Conservation (phyloP, 2,797 vertebrate species). For the Pangasius macronema region DNA sequence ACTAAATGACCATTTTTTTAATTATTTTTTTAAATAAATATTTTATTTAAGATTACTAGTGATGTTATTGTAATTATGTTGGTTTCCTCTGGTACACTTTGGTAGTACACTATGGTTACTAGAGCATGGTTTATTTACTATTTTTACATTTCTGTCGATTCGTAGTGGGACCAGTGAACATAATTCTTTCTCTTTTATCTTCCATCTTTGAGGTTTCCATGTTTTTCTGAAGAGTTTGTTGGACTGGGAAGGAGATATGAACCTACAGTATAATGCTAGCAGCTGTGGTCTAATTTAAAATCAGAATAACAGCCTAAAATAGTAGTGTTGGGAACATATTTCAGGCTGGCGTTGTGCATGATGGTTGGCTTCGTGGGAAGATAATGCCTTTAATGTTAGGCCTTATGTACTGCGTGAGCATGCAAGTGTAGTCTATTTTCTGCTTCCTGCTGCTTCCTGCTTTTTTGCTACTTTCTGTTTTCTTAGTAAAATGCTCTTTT, state of each 20-base stretch:
- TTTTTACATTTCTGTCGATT: not conserved
- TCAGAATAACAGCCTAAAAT: not conserved
- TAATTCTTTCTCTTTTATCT: not conserved
- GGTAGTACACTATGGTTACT: not conserved
- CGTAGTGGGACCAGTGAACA: not conserved
- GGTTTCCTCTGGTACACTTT: not conserved
- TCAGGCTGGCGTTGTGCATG: not conserved
- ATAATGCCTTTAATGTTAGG: not conserved
- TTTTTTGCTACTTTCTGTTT: not conserved
- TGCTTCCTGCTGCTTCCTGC: not conserved
- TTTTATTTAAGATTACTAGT: conserved; percentile 14
- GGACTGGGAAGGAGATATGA: not conserved
- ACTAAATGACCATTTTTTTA: conserved; percentile 29
- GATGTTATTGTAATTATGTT: not conserved
- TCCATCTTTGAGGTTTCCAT: not conserved
- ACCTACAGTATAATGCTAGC: not conserved
- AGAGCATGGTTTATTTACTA: not conserved
- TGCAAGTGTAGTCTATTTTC: not conserved
- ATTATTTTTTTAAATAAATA: conserved; percentile 5
- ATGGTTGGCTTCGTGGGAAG: not conserved
- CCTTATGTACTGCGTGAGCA: not conserved
- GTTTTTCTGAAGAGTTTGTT: not conserved
- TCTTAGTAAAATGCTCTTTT: not conserved
- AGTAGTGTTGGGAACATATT: not conserved
- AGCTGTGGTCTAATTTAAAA: not conserved